Evolutionary conservation across 2,113 vertebrate genomes (phyloP).

Genomic region (Myotis yumanensis): DNA sequence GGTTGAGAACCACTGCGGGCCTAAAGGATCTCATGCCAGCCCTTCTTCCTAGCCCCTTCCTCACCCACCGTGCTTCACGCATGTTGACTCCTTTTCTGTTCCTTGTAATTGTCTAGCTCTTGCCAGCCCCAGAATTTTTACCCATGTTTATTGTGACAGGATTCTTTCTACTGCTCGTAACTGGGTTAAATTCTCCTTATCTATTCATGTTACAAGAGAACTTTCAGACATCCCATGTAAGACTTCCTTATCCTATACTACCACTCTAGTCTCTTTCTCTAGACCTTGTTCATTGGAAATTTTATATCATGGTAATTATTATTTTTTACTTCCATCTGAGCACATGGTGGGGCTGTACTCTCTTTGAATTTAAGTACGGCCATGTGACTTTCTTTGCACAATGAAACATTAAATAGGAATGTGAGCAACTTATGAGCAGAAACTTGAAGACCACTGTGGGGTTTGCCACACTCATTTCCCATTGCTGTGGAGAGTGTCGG

Average conservation of each 20-base stretch:
- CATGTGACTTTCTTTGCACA: conserved; percentile 33
- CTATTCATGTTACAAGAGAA: background rate
- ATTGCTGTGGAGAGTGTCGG: background rate
- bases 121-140: background rate
- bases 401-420: background rate
- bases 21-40: background rate
- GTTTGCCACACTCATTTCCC: background rate
- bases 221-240: background rate
- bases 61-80: background rate
- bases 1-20: too few species aligned
- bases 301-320: background rate
- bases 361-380: background rate
- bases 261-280: background rate
- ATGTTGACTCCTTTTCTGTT: background rate
- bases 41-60: background rate
- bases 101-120: background rate
- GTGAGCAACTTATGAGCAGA: background rate
- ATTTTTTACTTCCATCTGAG: background rate
- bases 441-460: background rate
- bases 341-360: background rate
- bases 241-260: background rate
- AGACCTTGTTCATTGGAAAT: background rate
- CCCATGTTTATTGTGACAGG: background rate
- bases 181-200: background rate
- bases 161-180: background rate